Base-by-base conservation (phyloP, 1,140 invertebrate species). In the Drosophila auraria region DNA sequence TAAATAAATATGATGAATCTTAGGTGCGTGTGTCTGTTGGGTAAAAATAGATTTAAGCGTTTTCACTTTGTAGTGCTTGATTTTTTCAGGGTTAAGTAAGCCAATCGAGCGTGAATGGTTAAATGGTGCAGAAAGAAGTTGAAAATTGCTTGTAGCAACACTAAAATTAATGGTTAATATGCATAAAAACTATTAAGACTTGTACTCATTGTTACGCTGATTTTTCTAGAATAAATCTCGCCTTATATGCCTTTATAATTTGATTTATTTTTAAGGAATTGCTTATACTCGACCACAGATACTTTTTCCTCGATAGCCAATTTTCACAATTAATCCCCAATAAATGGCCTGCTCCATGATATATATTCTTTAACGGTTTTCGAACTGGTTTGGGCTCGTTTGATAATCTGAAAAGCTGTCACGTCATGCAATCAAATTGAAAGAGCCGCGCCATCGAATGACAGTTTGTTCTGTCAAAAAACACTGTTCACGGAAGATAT, bases 401-500 rank as follows among this genome's bases (percentile, higher is more conserved):
- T 81, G 63, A 75, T 81, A 80, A 75, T 75, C 59, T 61, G 12
- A 36, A 80, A 80, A 80, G 54, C n/a, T 56, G 80, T 73, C 73
- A 73, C 51, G 80, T 82, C 80, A 82, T 82, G 50, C 66, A 66
- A 82, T 82, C 60, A 78, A 82, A 82, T 82, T 82, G 68, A 77
- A 80, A 49, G 33, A 78, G 51, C 50, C 53, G 44, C 68, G 40
- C 38, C 42, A 33, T 40, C 63, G 8, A 61, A 50, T 75, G 70
- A 75, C 72, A 64, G 50, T 63, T 56, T 61, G 3, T 56, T 40
- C 38, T 51, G 12, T 30, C 20, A 20, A 44, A 59, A 33, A 33
- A 33, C 8, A 11, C 9, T 9, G 33, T 33, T n/a, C 47, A 8
- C 25, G 40, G 17, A 65, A 25, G 17, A 25, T 27, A 42, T 47